phyloP scores from a whole-genome alignment of 2,797 vertebrate species.

The Bucorvus abyssinicus region DNA sequence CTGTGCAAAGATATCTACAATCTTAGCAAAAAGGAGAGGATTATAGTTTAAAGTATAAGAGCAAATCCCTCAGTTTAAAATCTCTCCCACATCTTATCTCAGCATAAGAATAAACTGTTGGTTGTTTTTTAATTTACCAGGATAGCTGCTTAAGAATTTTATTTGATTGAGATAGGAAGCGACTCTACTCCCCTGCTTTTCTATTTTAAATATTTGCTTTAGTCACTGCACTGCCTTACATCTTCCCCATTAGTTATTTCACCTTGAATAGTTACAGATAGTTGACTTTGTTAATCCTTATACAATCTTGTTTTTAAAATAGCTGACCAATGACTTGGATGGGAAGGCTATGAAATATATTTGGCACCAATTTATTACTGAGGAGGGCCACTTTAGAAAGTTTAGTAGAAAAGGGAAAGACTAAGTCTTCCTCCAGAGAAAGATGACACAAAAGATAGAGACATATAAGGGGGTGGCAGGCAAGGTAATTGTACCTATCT shows the following conservation, averaged over 20 bases:
- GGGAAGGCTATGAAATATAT: neutral
- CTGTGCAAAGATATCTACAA: neutral
- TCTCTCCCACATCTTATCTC: neutral
- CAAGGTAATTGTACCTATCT: neutral
- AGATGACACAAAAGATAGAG: neutral
- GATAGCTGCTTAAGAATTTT: neutral
- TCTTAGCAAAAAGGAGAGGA: neutral
- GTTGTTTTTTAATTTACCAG: neutral
- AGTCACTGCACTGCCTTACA: neutral
- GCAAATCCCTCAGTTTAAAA: neutral
- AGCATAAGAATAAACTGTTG: neutral
- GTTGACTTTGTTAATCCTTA: neutral
- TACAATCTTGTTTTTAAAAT: neutral
- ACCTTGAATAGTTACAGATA: neutral
- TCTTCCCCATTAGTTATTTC: neutral
- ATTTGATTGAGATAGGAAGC: neutral
- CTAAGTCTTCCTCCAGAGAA: neutral
- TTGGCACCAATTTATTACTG: neutral
- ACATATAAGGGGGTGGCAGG: neutral
- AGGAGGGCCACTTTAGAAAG: neutral
- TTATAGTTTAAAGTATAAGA: neutral
- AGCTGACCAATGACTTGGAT: neutral
- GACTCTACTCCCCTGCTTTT: neutral
- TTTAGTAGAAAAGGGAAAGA: neutral
- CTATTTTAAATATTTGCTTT: constrained; percentile 10